phyloP scores from a whole-genome alignment of 2,888 invertebrate species.

The Drosophila emarginata region DNA sequence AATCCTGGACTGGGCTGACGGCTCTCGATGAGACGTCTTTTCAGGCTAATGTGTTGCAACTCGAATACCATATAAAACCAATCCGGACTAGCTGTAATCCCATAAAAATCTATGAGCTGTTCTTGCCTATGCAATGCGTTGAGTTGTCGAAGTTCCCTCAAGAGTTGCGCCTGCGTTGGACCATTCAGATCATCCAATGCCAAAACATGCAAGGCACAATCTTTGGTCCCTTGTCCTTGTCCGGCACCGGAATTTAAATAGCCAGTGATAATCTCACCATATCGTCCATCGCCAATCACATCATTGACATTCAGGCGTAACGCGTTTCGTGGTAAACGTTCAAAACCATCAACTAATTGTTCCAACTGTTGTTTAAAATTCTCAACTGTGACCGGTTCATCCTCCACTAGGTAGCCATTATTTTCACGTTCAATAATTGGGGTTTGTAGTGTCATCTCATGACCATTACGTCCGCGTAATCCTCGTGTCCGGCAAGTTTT shows the following conservation, averaged over 20 bases:
- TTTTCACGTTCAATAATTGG: slow-evolving; percentile 91
- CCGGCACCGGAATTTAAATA: slow-evolving; percentile 82
- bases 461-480: slow-evolving; percentile 83
- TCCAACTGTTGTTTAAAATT: slow-evolving; percentile 88
- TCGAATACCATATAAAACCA: slow-evolving; percentile 90
- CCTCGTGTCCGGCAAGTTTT: slow-evolving; percentile 78
- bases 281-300: slow-evolving; percentile 89
- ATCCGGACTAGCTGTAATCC: slow-evolving; percentile 90
- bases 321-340: slow-evolving; percentile 86
- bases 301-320: slow-evolving; percentile 88
- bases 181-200: slow-evolving; percentile 83
- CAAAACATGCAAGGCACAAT: slow-evolving; percentile 87
- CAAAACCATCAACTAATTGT: slow-evolving; percentile 85
- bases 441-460: slow-evolving; percentile 89
- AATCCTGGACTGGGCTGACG: slow-evolving; percentile 80
- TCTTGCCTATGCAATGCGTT: slow-evolving; percentile 88
- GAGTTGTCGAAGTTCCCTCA: slow-evolving; percentile 89
- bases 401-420: slow-evolving; percentile 89
- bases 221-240: slow-evolving; percentile 59
- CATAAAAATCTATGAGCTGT: slow-evolving; percentile 89
- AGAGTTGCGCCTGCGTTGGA: slow-evolving; percentile 83
- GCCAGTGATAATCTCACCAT: slow-evolving; percentile 90
- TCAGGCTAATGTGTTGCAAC: slow-evolving; percentile 86
- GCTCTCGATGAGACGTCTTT: slow-evolving; percentile 87
- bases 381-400: slow-evolving; percentile 86